Percentiles rank a stretch among this genome's conserved stretches.
These are phyloP conservation scores for Cyprichromis sp. DNA, from an alignment of 2,113 vertebrate genomes.

Conservation along the genomic window DNA sequence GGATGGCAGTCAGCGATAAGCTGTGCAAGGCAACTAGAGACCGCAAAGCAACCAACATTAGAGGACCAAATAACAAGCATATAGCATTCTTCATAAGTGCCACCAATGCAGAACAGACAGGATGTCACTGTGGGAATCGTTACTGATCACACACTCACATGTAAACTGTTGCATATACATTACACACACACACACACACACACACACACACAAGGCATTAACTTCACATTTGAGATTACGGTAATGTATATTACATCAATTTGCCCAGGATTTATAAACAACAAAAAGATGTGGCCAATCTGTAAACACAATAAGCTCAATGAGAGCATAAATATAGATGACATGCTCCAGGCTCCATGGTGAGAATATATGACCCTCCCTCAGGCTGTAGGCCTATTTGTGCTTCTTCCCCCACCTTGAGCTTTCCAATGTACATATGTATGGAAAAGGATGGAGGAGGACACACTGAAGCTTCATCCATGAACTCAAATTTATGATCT, in stretches of 20 bases:
- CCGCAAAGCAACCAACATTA: neutral
- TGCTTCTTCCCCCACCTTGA: conserved; percentile 26
- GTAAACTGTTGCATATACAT: neutral
- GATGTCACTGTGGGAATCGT: neutral
- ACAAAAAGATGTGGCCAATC: conserved; percentile 26
- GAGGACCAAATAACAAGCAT: neutral
- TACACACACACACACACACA: neutral
- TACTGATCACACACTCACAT: neutral
- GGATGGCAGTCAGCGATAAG: conserved; percentile 10
- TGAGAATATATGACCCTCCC: conserved; percentile 41
- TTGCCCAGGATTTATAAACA: conserved; percentile 34
- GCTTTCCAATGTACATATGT: neutral
- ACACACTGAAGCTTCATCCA: neutral
- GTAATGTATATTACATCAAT: conserved; percentile 36
- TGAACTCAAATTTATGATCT: conserved; percentile 14
- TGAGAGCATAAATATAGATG: conserved; percentile 61
- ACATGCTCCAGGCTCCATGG: conserved; percentile 45
- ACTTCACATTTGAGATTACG: neutral
- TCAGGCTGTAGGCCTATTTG: conserved; percentile 24
- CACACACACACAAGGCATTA: neutral
- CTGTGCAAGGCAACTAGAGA: conserved; percentile 34
- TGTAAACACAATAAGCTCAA: conserved; percentile 53
- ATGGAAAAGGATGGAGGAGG: neutral
- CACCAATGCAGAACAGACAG: neutral
- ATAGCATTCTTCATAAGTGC: neutral